These are phyloP conservation scores for Philaenus spumarius DNA, from an alignment of 1,140 invertebrate genomes.

Conservation along the genomic window DNA sequence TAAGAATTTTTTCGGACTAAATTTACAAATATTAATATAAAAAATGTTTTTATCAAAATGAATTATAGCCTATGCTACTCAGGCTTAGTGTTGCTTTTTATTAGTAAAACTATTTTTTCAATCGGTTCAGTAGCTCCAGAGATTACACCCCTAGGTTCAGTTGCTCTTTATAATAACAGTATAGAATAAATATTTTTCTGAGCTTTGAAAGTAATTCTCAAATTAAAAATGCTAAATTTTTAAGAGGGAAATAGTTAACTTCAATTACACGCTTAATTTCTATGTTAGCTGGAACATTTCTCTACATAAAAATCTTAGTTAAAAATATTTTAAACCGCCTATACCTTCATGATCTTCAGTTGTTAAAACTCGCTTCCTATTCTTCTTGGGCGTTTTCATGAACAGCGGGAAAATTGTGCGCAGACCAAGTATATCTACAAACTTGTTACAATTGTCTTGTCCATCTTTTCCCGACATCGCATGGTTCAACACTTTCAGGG, in stretches of 20 bases:
- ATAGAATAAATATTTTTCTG: too few species aligned
- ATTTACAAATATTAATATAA: too few species aligned
- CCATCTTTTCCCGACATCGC: slow-evolving; percentile 91
- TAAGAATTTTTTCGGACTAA: too few species aligned
- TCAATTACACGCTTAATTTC: neutral
- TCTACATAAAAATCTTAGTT: neutral
- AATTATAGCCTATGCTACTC: too few species aligned
- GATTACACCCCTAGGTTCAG: too few species aligned
- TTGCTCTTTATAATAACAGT: too few species aligned
- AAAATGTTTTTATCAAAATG: too few species aligned
- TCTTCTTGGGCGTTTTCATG: slow-evolving; percentile 95
- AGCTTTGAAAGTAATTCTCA: too few species aligned
- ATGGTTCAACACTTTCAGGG: slow-evolving; percentile 94
- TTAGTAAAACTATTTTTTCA: too few species aligned
- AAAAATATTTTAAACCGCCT: slow-evolving; percentile 3
- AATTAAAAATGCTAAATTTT: neutral
- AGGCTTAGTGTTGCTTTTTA: too few species aligned
- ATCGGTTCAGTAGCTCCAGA: too few species aligned
- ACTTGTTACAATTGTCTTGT: slow-evolving; percentile 94
- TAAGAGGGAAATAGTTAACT: neutral
- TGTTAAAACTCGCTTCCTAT: slow-evolving; percentile 74
- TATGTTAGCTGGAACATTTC: neutral
- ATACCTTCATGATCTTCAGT: slow-evolving; percentile 88
- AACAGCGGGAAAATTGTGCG: slow-evolving; percentile 96
- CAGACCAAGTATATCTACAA: slow-evolving; percentile 96